These are phyloP conservation scores for Aphodius granarius DNA, from an alignment of 2,888 invertebrate genomes.

Conservation along the genomic window DNA sequence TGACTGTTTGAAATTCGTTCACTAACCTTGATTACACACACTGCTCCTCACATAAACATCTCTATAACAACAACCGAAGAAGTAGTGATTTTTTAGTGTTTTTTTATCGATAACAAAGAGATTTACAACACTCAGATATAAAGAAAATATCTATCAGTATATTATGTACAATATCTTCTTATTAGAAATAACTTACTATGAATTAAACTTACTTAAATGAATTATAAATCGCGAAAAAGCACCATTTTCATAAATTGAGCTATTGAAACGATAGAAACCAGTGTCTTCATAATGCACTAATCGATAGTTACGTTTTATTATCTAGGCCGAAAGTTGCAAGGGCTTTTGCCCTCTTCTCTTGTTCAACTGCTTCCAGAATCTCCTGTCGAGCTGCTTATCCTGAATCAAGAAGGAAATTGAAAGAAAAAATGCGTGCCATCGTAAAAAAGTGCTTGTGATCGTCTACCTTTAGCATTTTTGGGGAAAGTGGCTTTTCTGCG, in stretches of 20 bases:
- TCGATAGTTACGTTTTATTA: slow-evolving; percentile 1
- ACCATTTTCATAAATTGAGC: neutral
- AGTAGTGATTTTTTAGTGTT: neutral
- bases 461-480: slow-evolving; percentile 60
- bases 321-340: slow-evolving; percentile 33
- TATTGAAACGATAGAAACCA: neutral
- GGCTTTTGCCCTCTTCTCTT: slow-evolving; percentile 59
- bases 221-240: neutral
- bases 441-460: neutral
- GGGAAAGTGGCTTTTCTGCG: slow-evolving; percentile 58
- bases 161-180: neutral
- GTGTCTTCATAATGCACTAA: slow-evolving; percentile 3
- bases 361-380: slow-evolving; percentile 80
- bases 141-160: neutral
- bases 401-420: slow-evolving; percentile 46
- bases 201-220: no score
- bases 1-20: neutral
- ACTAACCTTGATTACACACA: neutral
- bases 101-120: neutral
- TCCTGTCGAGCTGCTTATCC: slow-evolving; percentile 76
- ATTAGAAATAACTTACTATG: neutral
- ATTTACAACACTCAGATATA: neutral
- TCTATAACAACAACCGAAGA: neutral
- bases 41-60: neutral
- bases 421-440: neutral